Base-by-base conservation (phyloP, 2,888 invertebrate species). In the Clitarchus hookeri region DNA sequence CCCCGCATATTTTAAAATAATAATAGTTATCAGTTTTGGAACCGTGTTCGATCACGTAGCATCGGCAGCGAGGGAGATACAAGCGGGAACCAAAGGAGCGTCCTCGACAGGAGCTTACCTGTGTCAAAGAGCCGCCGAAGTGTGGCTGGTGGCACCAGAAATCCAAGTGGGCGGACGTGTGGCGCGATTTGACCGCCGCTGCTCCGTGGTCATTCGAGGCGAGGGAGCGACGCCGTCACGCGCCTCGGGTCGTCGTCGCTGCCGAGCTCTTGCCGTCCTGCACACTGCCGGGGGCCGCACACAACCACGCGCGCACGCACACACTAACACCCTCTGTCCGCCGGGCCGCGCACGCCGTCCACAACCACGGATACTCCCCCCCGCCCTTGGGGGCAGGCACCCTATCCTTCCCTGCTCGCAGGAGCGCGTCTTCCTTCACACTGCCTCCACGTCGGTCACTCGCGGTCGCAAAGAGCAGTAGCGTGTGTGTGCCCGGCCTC, bases 401-500 rank as follows among this genome's bases (percentile, higher is more conserved):
- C n/a, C n/a, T 65, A 16, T 23, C 65, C n/a, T 65, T 65, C n/a
- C 65, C 65, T 65, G 11, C 8, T 65, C 19, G 0, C 65, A 23
- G 65, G 65, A 65, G 11, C 65, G 16, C 16, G 65, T 65, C n/a
- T 65, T 23, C n/a, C 8, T 65, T 65, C 65, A 65, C 65, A 65
- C 65, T 65, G 65, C 19, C 65, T 65, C 65, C 13, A 11, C 65
- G 65, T 8, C 23, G 65, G 65, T 65, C 65, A 65, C 65, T 65
- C 65, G 65, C 65, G 65, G 65, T 65, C 65, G 65, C 48, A 16
- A 48, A 48, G 48, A 48, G 48, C 48, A 48, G 48, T 48, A 48
- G n/a, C 65, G 65, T 65, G 65, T n/a, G 85, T 86, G 84, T 83
- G 84, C 86, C 84, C 77, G 44, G 83, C 86, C 83, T 84, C 84